Base-by-base conservation (phyloP, 1,140 invertebrate species). In the Drosophila nebulosa region DNA sequence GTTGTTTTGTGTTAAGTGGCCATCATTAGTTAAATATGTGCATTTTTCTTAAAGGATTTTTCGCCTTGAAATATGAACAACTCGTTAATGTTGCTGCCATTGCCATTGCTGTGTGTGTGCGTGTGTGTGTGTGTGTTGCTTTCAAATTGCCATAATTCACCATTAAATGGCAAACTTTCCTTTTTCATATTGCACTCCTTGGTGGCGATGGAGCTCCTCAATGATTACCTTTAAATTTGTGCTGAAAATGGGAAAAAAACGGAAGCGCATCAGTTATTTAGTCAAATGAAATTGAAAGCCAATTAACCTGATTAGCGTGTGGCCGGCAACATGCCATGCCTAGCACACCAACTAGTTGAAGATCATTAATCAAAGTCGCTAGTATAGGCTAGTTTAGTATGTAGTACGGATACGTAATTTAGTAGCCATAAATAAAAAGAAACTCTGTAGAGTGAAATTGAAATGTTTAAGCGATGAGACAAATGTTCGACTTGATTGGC, bases 21-120 rank as follows among this genome's bases (percentile, higher is more conserved):
- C 83, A 88, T 88, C 83, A 88, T 88, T 88, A 88, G 83, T 88
- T 88, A 88, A 88, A 83, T 88, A 88, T 89, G 83, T 88, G 78
- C 75, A 88, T 88, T 88, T 88, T 88, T 88, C 83, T 88, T 89
- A 76, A 88, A 88, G 83, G 83, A 88, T 86, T 88, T 88, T 88
- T 71, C 66, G 64, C 61, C 46, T 46, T 66, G 64, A 57, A 68
- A 69, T 76, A 65, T 81, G 74, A 77, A 70, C 74, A 61, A 62
- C 60, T 65, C 73, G 74, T 69, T 79, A 74, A 70, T 81, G 78
- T 57, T 50, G 63, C 39, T 64, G 63, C 39, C 62, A 32, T 32
- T 32, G 30, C 30, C n/a, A n/a, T n/a, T n/a, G n/a, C n/a, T n/a
- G n/a, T n/a, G n/a, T n/a, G n/a, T n/a, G n/a, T n/a, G n/a, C n/a